Base-by-base conservation (phyloP, 2,888 invertebrate species). In the Campoplex capitator region DNA sequence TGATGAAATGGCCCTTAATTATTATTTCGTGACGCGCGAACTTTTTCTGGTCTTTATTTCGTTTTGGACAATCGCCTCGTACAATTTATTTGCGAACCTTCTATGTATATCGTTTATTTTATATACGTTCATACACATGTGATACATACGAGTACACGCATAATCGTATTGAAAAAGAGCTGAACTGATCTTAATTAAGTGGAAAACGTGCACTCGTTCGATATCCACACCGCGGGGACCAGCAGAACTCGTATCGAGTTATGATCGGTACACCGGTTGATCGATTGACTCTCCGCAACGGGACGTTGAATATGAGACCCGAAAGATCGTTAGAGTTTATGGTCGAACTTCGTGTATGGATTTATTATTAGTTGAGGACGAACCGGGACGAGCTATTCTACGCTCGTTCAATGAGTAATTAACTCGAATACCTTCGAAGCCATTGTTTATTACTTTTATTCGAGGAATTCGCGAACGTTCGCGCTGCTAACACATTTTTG, bases 311-410 rank as follows among this genome's bases (percentile, higher is more conserved):
- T 80, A 86, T 70, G 58, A 56, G 56, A 62, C n/a, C 56, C 84
- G 74, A 82, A 84, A 82, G 86, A 82, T 87, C 86, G 78, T 87
- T 87, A 84, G 86, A 77, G 76, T 74, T 86, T 83, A 86, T 77
- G 80, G 65, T 71, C 77, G 71, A 84, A 81, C 77, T 74, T 77
- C 76, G 73, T 81, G 83, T 68, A 70, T 81, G 81, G 86, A 87
- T 87, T 87, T 84, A 87, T 87, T 84, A 87, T 87, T 62, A 75
- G 81, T 82, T 38, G 81, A 48, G 38, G 38, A 45, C 23, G 38
- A 45, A 70, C 70, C 58, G 23, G 51, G 67, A 28, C 42, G 54
- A 75, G 42, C 68, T 38, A 74, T 78, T 56, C 35, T 56, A 23
- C 35, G 23, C 48, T 48, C 71, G 13, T 65, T 84, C 58, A 78